Conservation (phyloP, 2,888 invertebrate species). For the Penaeus monodon region DNA sequence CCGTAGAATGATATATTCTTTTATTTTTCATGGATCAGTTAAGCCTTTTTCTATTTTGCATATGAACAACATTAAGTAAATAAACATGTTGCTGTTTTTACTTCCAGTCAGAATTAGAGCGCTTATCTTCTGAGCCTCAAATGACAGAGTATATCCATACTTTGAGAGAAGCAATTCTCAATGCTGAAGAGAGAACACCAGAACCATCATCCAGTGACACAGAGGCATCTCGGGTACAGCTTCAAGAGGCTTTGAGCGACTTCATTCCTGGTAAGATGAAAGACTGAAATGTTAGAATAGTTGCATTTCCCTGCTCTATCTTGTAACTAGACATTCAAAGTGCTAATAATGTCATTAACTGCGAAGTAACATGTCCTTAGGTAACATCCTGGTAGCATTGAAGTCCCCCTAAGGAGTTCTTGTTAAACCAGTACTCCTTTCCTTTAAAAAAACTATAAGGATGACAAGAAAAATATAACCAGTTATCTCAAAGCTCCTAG, state of each 20-base stretch:
- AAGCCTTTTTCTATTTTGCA: background rate
- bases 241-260: slow-evolving; percentile 30
- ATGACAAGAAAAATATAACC: no score
- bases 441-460: no score
- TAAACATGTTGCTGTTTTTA: background rate
- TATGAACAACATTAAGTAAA: background rate
- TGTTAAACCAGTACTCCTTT: no score
- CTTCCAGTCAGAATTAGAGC: slow-evolving; percentile 44
- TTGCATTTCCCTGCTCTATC: background rate
- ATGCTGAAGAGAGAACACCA: background rate
- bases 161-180: slow-evolving; percentile 36
- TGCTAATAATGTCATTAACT: no score
- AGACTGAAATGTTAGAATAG: background rate
- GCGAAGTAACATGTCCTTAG: no score
- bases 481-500: no score
- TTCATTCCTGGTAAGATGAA: slow-evolving; percentile 39
- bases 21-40: background rate
- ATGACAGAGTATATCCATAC: slow-evolving; percentile 43
- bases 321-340: no score
- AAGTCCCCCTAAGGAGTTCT: no score
- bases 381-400: no score
- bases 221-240: slow-evolving; percentile 25
- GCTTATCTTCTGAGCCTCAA: slow-evolving; percentile 35
- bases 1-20: background rate
- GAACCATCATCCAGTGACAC: slow-evolving; percentile 31